Conservation (phyloP, 1,140 invertebrate species). For the Cotesia chilonis region DNA sequence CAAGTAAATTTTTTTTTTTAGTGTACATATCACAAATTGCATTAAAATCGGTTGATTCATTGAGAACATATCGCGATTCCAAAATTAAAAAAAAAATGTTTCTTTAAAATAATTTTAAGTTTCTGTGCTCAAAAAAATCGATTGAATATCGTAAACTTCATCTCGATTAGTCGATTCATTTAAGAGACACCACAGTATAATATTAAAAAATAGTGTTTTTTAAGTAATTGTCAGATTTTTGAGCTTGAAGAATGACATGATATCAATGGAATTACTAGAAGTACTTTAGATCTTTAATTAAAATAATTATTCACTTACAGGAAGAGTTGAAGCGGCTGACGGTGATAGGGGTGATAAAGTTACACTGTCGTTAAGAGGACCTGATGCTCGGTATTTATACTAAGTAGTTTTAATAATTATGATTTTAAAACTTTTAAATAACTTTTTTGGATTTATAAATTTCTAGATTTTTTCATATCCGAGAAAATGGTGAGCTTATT, state of each 20-base stretch:
- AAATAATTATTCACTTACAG: conserved; percentile 51
- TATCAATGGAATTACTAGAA: background rate
- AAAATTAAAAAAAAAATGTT: no score
- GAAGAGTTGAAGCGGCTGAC: conserved; percentile 79
- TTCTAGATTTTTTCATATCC: conserved; percentile 65
- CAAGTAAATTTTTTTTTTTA: no score
- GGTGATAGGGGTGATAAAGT: conserved; percentile 81
- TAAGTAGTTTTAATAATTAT: no score
- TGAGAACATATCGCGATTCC: no score
- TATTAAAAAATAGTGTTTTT: no score
- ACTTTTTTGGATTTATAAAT: background rate
- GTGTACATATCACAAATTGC: no score
- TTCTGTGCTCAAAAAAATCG: background rate
- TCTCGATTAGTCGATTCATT: background rate
- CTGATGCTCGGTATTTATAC: conserved; percentile 68
- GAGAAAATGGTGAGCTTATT: conserved; percentile 66
- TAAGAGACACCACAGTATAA: no score
- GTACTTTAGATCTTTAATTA: background rate
- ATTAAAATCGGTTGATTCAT: no score
- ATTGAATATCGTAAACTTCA: no score
- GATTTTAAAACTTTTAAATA: background rate
- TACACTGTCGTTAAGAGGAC: conserved; percentile 74
- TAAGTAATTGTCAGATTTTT: background rate
- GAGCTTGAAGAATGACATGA: background rate
- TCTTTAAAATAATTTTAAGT: no score